These are phyloP conservation scores for Brenthis daphne DNA, from an alignment of 2,888 invertebrate genomes.

Conservation along the genomic window DNA sequence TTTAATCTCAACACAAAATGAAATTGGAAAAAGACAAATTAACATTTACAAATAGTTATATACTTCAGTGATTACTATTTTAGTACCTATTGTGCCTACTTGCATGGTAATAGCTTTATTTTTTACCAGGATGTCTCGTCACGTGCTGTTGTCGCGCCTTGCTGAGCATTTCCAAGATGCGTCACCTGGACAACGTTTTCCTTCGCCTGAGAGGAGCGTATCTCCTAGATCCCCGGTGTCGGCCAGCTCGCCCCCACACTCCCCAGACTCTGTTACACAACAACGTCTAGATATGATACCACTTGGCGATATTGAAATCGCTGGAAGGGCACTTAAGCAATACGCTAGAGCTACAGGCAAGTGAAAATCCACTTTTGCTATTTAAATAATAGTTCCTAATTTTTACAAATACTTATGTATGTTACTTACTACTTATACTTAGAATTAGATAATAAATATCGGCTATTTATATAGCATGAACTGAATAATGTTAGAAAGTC, in stretches of 20 bases:
- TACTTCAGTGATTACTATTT: too few relatives aligned
- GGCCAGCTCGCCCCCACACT: slow-evolving; percentile 61
- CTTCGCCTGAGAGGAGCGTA: slow-evolving; percentile 70
- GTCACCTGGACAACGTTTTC: slow-evolving; percentile 65
- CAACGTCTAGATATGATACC: slow-evolving; percentile 66
- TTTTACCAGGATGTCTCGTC: slow-evolving; percentile 68
- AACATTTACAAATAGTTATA: too few relatives aligned
- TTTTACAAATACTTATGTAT: too few relatives aligned
- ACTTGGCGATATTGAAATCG: slow-evolving; percentile 74
- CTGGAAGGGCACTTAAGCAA: slow-evolving; percentile 75
- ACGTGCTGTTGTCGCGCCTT: slow-evolving; percentile 72
- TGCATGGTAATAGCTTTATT: neutral
- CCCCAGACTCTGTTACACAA: slow-evolving; percentile 61
- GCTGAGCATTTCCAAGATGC: slow-evolving; percentile 75
- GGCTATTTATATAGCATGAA: too few relatives aligned
- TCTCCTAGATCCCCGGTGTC: slow-evolving; percentile 65
- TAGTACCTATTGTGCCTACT: too few relatives aligned
- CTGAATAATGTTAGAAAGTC: too few relatives aligned
- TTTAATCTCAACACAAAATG: too few relatives aligned
- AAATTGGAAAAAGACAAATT: too few relatives aligned
- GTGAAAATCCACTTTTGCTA: slow-evolving; percentile 15
- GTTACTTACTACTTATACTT: too few relatives aligned
- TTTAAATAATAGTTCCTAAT: too few relatives aligned
- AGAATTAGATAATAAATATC: too few relatives aligned
- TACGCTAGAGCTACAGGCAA: slow-evolving; percentile 77